Evolutionary conservation across 1,140 invertebrate genomes (phyloP), one percentile per base, ranked within the genome.

Genomic region (Drosophila truncata): DNA sequence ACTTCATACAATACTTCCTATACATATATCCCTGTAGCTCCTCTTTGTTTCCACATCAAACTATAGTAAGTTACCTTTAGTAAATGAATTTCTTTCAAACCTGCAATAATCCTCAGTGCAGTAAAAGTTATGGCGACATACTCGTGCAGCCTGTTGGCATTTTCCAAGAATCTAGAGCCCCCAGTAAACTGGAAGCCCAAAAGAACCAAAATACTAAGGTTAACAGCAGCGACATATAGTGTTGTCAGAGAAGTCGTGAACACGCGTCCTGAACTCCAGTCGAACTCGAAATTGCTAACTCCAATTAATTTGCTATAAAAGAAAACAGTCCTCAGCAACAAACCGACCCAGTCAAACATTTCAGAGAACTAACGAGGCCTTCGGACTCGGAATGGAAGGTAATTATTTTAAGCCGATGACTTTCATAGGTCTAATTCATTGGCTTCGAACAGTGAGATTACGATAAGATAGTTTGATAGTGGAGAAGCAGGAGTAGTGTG

Each of bases 221-320:
- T 58, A 3, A 33, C 14, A 2, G 13, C 3, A 8, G 31, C 11
- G n/a, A 54, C 29, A 23, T 76, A 77, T 1, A 66, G 2, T 2
- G 46, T 75, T n/a, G 29, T 50, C 8, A 47, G 27, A 9, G 6
- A 4, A 1, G 71, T 31, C 1, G n/a, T 75, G 3, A 23, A 52
- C 0, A 57, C 46, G 4, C 61, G 46, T 16, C 72, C 61, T 13
- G 27, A 54, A 3, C 2, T 44, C 25, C 39, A 58, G 11, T 77
- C 73, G 3, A 59, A 7, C 4, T 76, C 41, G n/a, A 77, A 77
- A 29, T 77, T 77, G 4, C 9, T 29, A 6, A 75, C n/a, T 11
- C 73, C 73, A 18, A 65, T 42, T 0, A 66, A 0, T 13, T 44
- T 55, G 4, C 44, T 23, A 37, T 66, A 66, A 11, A 29, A 35